Base-by-base conservation (phyloP, 2,888 invertebrate genomes). In the Beris morrisii region DNA sequence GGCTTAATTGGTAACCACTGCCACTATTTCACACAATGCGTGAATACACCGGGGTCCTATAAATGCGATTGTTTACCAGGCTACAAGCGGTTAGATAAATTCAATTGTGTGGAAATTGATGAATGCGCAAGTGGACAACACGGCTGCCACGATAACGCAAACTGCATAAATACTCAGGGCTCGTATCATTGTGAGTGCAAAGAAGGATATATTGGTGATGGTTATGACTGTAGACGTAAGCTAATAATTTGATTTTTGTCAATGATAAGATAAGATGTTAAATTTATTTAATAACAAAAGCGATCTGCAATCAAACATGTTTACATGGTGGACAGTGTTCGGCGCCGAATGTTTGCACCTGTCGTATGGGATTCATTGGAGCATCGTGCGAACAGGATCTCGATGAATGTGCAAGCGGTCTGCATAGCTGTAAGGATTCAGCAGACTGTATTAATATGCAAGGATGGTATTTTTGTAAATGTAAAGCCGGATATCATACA, bases 391-490 rank as follows among this genome's bases (percentile, higher is more conserved):
- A 93, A 81, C 85, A 89, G 70, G 95, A 94, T 82, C 84, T 91
- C 75, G 91, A 95, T 83, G 95, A 94, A 82, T 94, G 94, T 82
- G 83, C 85, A 15, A 83, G 86, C 71, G 86, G 87, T 70, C 82
- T 86, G 64, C 87, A 89, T 74, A 84, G 87, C 69, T 94, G 94
- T 81, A 88, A 89, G 72, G 84, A 86, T 72, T 87, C 89, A 72
- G 91, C 93, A 61, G 83, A 85, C 64, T 94, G 94, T 82, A 87
- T 92, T 80, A 94, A 94, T 82, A 90, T 90, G 85, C 92, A 92
- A 52, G 94, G 94, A 73, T 93, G 92, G 87, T 93, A 92, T 82
- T 90, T 92, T 80, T 95, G 95, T 81, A 88, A 90, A 73, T 94
- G 94, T 80, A 87, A 88, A 72, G 85, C 86, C 66, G 94, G 94